Evolutionary conservation across 2,888 invertebrate genomes (phyloP), one percentile per base, ranked within the genome.

Genomic region (Melanostoma scalare): DNA sequence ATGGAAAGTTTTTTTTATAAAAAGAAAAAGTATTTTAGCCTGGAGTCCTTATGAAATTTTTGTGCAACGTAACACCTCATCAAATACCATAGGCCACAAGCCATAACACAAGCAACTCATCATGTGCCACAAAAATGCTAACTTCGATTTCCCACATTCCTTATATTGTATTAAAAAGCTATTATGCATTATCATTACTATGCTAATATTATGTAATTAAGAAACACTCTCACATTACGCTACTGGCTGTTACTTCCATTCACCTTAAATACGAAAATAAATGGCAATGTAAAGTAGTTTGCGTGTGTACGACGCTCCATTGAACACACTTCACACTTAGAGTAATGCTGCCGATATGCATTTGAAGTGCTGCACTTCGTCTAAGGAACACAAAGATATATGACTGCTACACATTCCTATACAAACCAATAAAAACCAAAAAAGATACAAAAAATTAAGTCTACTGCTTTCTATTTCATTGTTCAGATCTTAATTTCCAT

Each of bases 271-370:
- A 46, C 46, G 31, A 68, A 80, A 53, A 69, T 35, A 44, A 42
- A 75, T 75, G 75, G 71, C 61, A 74, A 82, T 82, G 63, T 67
- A 46, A 72, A 44, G 48, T 6, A 52, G 68, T 53, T 82, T 78
- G 82, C 82, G 82, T 82, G 82, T 58, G 46, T 68, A 72, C 50
- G 67, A 77, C 50, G 77, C 77, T 78, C 73, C 58, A 82, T 74
- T 74, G 65, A 77, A 67, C 72, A 73, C 61, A 76, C 81, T 52
- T 76, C 50, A 75, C 46, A 46, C 46, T 60, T 20, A 3, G 31
- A 6, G 20, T 35, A 10, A 8, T 9, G 35, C 44, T 38, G 8
- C 10, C 30, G 20, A 30, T 50, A 35, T 65, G 31, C 55, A 63
- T 60, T 65, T 74, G 65, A 56, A 68, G 53, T 36, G 67, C 33